Evolutionary conservation across 2,888 invertebrate genomes (phyloP).

Genomic region (Perizoma flavofasciatum): DNA sequence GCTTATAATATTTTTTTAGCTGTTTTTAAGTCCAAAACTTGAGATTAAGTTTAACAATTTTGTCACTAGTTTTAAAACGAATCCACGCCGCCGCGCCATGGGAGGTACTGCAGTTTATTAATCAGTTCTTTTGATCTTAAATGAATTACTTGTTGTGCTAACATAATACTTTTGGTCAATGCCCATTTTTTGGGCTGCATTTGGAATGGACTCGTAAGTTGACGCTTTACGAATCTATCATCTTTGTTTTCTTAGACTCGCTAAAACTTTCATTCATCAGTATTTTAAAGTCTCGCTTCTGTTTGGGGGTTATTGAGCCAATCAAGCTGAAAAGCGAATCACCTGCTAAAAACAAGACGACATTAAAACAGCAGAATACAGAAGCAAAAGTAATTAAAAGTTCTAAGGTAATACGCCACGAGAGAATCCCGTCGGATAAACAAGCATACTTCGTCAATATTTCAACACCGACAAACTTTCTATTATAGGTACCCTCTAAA

Average conservation of each 20-base stretch:
- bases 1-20: conserved; percentile 20
- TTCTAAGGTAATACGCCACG: conserved; percentile 48
- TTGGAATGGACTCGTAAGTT: too few relatives aligned
- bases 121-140: too few relatives aligned
- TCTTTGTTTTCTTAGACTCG: too few relatives aligned
- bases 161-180: too few relatives aligned
- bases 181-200: too few relatives aligned
- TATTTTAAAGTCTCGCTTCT: background rate
- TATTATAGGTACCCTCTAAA: conserved; percentile 43
- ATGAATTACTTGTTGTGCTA: too few relatives aligned
- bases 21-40: background rate
- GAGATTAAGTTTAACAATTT: too few relatives aligned
- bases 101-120: too few relatives aligned
- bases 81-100: too few relatives aligned
- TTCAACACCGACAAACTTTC: conserved; percentile 50
- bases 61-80: too few relatives aligned
- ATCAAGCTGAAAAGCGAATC: conserved; percentile 43
- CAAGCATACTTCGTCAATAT: conserved; percentile 52
- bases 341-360: conserved; percentile 48
- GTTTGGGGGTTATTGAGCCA: background rate
- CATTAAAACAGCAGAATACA: conserved; percentile 58
- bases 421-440: conserved; percentile 43
- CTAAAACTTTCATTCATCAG: too few relatives aligned
- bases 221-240: too few relatives aligned
- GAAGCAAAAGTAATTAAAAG: conserved; percentile 67